Base-by-base conservation (phyloP, 2,888 invertebrate genomes). In the Oxyscelio sp. region DNA sequence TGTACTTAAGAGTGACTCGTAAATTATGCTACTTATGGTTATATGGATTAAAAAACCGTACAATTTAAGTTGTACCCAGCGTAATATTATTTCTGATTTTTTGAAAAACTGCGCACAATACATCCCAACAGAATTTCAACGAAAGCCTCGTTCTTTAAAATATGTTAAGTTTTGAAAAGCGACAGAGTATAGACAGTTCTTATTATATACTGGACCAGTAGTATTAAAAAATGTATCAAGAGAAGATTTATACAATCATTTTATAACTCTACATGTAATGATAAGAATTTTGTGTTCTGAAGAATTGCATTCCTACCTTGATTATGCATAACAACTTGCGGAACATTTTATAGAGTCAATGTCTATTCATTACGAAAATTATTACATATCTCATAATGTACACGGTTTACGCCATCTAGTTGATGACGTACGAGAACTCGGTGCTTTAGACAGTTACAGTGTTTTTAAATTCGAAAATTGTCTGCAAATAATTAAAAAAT, bases 51-150 rank as follows among this genome's bases (percentile, higher is more conserved):
- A 66, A 50, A 17, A 38, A 43, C 13, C 3, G 6, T 65, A 61
- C 19, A 65, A 48, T 11, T 40, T 45, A 5, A 54, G 58, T 31
- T 6, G 6, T 38, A 21, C 13, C 4, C 65, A 65, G 27, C 4
- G 8, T 24, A 34, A 15, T 9, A 15, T 15, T 24, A 40, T 61
- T n/a, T 61, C 61, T 8, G n/a, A 45, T 27, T n/a, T 4, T 22
- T 17, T 61, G 9, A 11, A 27, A 19, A 1, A 43, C n/a, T 40
- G 24, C 4, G 40, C 13, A 22, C 21, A 21, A 1, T 66, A 48
- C 22, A 58, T 63, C 48, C 66, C 77, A 17, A 15, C 38, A n/a
- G 77, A 77, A 68, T 77, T 77, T 24, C n/a, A 15, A 13, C 45
- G 77, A 5, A 45, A 31, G 27, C 43, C 70, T 19, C 22, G 70